These are phyloP conservation scores for Nannobrachium achirus DNA, from an alignment of 2,113 vertebrate genomes.

Conservation along the genomic window DNA sequence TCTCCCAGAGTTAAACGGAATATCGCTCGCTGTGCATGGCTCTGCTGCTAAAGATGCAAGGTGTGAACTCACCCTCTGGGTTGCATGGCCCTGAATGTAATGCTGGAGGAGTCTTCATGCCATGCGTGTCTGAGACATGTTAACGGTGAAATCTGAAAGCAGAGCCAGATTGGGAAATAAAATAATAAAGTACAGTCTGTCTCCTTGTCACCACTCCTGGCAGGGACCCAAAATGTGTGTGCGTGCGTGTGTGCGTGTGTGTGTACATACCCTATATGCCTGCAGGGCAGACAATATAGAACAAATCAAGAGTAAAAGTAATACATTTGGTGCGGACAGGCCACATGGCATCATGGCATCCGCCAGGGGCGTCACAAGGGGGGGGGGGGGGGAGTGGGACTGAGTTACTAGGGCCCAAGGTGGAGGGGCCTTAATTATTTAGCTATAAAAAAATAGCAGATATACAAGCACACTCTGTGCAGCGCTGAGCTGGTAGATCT, in stretches of 20 bases:
- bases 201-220: conserved; percentile 42
- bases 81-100: conserved; percentile 32
- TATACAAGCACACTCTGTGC: no score
- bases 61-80: neutral
- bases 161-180: conserved; percentile 52
- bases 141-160: conserved; percentile 32
- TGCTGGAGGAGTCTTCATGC: no score
- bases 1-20: no score
- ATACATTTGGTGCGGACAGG: no score
- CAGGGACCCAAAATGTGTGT: conserved; percentile 38
- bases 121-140: conserved; percentile 36
- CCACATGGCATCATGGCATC: no score
- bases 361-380: no score
- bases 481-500: no score
- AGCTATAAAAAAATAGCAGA: no score
- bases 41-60: conserved; percentile 31
- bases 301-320: neutral
- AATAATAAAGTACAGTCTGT: conserved; percentile 24
- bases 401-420: no score
- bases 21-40: conserved; percentile 4
- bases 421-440: no score
- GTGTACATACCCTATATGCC: conserved; percentile 1
- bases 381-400: no score
- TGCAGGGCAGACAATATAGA: no score
- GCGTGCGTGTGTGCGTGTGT: conserved; percentile 31